A percentile compares a stretch with the other conserved stretches of the same genome.
These are phyloP conservation scores for Polyploca ridens DNA, from an alignment of 2,888 invertebrate genomes.

Conservation along the genomic window DNA sequence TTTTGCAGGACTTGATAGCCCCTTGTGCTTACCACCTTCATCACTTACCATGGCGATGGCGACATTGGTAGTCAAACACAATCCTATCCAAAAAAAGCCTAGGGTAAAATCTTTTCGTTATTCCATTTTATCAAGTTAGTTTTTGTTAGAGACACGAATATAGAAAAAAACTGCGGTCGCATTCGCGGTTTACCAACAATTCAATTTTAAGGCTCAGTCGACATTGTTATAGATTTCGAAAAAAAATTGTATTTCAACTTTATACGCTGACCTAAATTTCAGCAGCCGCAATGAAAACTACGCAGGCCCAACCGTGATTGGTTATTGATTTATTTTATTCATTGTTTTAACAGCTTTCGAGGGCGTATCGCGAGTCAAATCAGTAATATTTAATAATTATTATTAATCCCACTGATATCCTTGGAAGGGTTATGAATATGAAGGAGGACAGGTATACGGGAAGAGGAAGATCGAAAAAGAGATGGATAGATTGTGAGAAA, in stretches of 20 bases:
- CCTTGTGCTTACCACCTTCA: too few species aligned
- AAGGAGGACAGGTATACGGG: too few species aligned
- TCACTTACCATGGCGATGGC: too few species aligned
- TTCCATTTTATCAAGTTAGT: neutral
- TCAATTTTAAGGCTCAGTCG: slow-evolving; percentile 34
- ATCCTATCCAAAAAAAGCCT: too few species aligned
- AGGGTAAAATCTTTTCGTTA: too few species aligned
- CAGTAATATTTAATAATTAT: neutral
- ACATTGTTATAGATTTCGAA: slow-evolving; percentile 34
- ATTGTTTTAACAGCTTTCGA: slow-evolving; percentile 41
- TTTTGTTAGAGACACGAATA: neutral
- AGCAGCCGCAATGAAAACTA: slow-evolving; percentile 57
- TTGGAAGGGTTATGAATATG: too few species aligned
- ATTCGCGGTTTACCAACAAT: slow-evolving; percentile 19
- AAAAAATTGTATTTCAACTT: slow-evolving; percentile 50
- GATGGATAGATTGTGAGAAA: too few species aligned
- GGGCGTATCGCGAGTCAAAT: neutral
- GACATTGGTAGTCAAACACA: too few species aligned
- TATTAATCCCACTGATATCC: too few species aligned
- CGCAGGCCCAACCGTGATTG: slow-evolving; percentile 65
- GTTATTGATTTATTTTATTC: slow-evolving; percentile 68
- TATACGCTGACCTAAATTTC: slow-evolving; percentile 64
- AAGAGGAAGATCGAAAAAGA: too few species aligned
- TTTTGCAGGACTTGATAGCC: too few species aligned
- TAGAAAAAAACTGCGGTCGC: neutral